Base-by-base conservation (phyloP, 2,113 vertebrate genomes). In the Elephas maximus region DNA sequence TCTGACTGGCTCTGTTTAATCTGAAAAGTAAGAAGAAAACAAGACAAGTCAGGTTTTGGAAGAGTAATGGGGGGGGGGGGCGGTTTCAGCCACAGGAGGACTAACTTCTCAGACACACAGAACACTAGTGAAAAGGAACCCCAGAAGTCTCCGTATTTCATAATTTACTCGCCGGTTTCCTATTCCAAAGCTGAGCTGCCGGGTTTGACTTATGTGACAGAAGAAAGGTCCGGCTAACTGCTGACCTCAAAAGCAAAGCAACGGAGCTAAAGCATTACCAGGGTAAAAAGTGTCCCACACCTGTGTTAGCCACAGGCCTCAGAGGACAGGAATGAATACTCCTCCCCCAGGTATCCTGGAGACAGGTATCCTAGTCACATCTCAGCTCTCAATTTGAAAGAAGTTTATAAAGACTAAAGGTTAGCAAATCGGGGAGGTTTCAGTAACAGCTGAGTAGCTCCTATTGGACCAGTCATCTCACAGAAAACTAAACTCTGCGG, bases 1-100 rank as follows among this genome's bases (percentile, higher is more conserved):
- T 99, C 99, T 99, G 99, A 97, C 99, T 99, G 96, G 99, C 99
- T 97, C 99, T 98, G 98, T 99, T 99, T 87, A 99, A 98, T 97
- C 99, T 99, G 98, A 28, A 94, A 96, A 73, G 91, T 60, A 87
- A 74, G 78, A 41, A 92, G 44, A 89, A 90, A 20, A 96, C 17
- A 4, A 1, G 73, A 7, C 5, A 63, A 45, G 76, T 28, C 28
- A 60, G 24, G 48, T 17, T 62, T 53, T 14, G 26, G 20, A 5
- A 23, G 65, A 33, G 7, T 3, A 1, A 2, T 0, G 1, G 8
- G 23, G 8, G 48, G 48, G 7, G 10, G 48, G 48, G 48, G 37
- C 37, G 94, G 26, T 1, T 30, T 67, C 5, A 14, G 73, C 20
- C 65, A 12, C 12, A 3, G 83, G 65, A 30, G 2, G 69, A 3